phyloP scores from a whole-genome alignment of 2,113 vertebrate genomes.

The Gasterosteus aculeatus region DNA sequence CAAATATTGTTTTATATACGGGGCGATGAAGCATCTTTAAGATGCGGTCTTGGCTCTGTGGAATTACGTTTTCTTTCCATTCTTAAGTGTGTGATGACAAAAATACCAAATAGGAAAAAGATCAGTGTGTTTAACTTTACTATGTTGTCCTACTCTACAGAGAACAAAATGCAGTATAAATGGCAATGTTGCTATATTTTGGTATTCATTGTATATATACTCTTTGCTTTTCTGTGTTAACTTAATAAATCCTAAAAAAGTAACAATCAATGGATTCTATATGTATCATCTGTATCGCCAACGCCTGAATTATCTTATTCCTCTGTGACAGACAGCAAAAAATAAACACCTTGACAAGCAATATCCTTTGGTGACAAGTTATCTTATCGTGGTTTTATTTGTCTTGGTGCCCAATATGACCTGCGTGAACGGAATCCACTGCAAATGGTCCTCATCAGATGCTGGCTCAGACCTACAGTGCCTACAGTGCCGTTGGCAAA shows the following conservation, averaged over 20 bases:
- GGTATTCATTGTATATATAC: background rate
- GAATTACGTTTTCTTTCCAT: too few relatives aligned
- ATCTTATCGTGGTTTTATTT: background rate
- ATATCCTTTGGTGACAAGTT: background rate
- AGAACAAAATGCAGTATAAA: background rate
- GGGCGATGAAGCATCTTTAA: background rate
- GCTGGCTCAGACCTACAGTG: background rate
- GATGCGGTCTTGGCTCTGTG: too few relatives aligned
- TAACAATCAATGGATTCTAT: background rate
- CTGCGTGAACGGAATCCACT: background rate
- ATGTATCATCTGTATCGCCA: background rate
- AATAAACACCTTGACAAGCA: background rate
- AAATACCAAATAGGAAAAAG: background rate
- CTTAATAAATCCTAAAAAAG: background rate
- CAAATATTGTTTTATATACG: background rate
- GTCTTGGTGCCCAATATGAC: background rate
- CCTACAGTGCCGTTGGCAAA: background rate
- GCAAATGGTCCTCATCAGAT: background rate
- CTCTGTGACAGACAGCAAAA: too few relatives aligned
- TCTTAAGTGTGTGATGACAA: background rate
- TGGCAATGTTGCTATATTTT: background rate
- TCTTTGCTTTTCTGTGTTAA: background rate
- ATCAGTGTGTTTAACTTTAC: background rate
- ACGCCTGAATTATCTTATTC: background rate
- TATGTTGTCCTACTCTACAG: background rate